Conservation (phyloP, 2,797 vertebrate species). For the Macrochelys suwanniensis region DNA sequence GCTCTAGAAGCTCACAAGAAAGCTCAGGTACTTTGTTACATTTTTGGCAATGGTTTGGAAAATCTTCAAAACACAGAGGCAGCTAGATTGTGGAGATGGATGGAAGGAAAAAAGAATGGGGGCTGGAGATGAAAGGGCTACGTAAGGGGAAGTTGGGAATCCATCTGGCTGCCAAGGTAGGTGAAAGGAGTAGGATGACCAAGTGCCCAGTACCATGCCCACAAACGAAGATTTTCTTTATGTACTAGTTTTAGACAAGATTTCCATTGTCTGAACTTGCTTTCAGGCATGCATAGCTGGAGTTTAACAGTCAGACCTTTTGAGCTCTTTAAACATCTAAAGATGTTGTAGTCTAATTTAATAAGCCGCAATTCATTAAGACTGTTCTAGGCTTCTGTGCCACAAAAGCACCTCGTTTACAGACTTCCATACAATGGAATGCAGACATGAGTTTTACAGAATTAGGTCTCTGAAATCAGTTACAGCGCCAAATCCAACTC, state of each 20-base stretch:
- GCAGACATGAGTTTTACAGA: not conserved
- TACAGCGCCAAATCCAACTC: slow-evolving; percentile 44
- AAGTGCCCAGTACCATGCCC: accelerated
- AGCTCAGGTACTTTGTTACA: not conserved
- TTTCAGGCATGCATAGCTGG: not conserved
- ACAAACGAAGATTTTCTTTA: not conserved
- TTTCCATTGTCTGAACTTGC: not conserved
- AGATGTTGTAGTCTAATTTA: not conserved
- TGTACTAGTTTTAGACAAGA: not conserved
- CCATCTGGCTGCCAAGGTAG: not conserved
- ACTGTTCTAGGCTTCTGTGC: not conserved
- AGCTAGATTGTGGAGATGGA: not conserved
- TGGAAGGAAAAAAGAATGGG: not conserved
- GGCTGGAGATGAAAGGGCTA: not conserved
- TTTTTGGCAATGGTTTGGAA: not conserved
- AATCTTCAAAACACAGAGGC: not conserved
- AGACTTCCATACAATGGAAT: not conserved
- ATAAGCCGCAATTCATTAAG: not conserved
- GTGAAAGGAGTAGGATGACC: not conserved
- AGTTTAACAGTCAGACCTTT: not conserved
- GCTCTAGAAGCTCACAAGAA: not conserved
- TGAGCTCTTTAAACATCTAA: not conserved
- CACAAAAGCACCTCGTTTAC: not conserved
- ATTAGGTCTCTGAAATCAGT: not conserved
- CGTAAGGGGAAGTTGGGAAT: not conserved